Base-by-base conservation (phyloP, 2,888 invertebrate genomes). In the Drosophila acutilabella region DNA sequence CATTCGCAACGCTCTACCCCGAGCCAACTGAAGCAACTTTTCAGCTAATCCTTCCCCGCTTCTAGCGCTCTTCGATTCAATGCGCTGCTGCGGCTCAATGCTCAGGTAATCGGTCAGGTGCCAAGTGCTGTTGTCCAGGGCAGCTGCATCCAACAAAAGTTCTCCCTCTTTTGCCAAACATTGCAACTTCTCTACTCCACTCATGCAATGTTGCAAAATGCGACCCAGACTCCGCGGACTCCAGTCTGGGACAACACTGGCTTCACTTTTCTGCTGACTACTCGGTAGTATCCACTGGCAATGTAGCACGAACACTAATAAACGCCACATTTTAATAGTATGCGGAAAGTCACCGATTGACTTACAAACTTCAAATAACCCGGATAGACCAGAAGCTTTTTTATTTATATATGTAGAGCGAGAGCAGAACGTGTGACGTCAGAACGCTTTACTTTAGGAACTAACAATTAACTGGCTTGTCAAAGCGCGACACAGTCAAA, bases 111-210 rank as follows among this genome's bases (percentile, higher is more conserved):
- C 91, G 78, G 85, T 90, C 26, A 91, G 71, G 3, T 88, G 71
- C 92, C 92, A 92, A 2, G 91, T 92, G 36, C 74, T 82, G 60
- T 92, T 92, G 60, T 91, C 92, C 71, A 81, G 78, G 8, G 93
- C 86, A 2, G 93, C 93, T 10, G 91, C 90, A 67, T 94, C 93
- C 47, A 94, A 80, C 10, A 91, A 68, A 6, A 91, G 85, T 42
- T 93, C 74, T 0, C 93, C 88, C 71, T 91, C 90, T 62, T 90
- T 91, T 60, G 92, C 93, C n/a, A 94, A 70, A 71, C 94, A 94
- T 23, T 83, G 61, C 88, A 76, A 60, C 71, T 60, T 14, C 76
- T 82, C 44, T 61, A 52, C 26, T 2, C 80, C 73, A 1, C 74
- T 74, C 16, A 92, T 69, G 45, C 92, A 92, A 16, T 87, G 81